Percentiles rank a stretch among this genome's conserved stretches.
Conservation (phyloP, 2,797 vertebrate genomes). For the Poeciliopsis gracilis region DNA sequence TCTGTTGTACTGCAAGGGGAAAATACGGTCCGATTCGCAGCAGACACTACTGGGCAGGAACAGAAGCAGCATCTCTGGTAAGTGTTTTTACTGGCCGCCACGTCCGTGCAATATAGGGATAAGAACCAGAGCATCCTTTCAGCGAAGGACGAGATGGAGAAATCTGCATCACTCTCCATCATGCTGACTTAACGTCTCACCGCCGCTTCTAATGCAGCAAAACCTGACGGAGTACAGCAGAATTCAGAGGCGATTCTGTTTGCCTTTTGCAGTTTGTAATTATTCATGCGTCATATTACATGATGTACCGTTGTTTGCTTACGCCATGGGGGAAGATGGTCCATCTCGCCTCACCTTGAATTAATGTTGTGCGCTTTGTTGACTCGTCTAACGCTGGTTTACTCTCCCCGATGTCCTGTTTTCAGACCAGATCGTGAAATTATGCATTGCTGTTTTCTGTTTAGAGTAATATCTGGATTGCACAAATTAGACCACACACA, state of each 20-base stretch:
- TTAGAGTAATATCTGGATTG: slow-evolving; percentile 2
- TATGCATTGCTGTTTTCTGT: slow-evolving; percentile 18
- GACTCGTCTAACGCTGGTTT: slow-evolving; percentile 19
- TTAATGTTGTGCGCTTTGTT: slow-evolving; percentile 32
- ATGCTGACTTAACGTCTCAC: slow-evolving; percentile 13
- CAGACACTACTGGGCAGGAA: slow-evolving; percentile 33
- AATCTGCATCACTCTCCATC: slow-evolving; percentile 49
- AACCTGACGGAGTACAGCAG: slow-evolving; percentile 12
- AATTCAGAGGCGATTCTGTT: not conserved
- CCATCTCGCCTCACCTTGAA: slow-evolving; percentile 53
- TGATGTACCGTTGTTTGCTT: slow-evolving; percentile 41
- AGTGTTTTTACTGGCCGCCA: slow-evolving; percentile 45
- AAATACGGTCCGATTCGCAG: slow-evolving; percentile 56
- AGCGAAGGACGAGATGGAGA: slow-evolving; percentile 47
- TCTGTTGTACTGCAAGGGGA: slow-evolving; percentile 74
- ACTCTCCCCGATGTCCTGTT: not conserved
- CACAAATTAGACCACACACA: slow-evolving; percentile 40
- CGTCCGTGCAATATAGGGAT: slow-evolving; percentile 42
- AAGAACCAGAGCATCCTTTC: slow-evolving; percentile 59
- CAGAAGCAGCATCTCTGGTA: slow-evolving; percentile 60
- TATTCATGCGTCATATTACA: slow-evolving; percentile 67
- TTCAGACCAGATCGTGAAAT: not conserved
- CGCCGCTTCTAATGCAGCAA: slow-evolving; percentile 12
- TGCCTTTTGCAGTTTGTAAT: slow-evolving; percentile 17
- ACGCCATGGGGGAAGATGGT: slow-evolving; percentile 42